phyloP scores from a whole-genome alignment of 1,140 invertebrate species.

The Sminthurinus signatus region DNA sequence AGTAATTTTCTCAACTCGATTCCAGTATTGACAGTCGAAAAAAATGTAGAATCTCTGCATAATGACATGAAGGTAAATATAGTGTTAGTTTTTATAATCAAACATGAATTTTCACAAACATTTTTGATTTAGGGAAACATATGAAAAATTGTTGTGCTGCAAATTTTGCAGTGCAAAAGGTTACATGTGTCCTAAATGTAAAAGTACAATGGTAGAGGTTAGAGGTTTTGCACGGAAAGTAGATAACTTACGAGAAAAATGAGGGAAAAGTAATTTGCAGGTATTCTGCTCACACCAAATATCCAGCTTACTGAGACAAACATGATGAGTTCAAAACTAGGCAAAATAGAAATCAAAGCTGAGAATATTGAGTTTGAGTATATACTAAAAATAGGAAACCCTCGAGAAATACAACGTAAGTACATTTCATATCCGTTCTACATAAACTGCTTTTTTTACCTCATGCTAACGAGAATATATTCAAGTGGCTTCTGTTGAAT shows the following conservation, averaged over 20 bases:
- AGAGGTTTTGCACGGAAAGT: not conserved
- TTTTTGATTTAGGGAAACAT: not conserved
- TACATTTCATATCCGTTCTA: too few relatives aligned
- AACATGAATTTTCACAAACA: not conserved
- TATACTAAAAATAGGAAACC: too few relatives aligned
- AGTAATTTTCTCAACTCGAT: not conserved
- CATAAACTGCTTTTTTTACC: too few relatives aligned
- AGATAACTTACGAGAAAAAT: conserved; percentile 6
- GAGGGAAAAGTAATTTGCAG: not conserved
- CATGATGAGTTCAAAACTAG: conserved; percentile 3
- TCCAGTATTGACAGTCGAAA: conserved; percentile 2
- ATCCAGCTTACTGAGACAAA: not conserved
- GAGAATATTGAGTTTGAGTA: too few relatives aligned
- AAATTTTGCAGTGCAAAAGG: not conserved
- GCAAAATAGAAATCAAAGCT: not conserved
- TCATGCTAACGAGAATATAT: too few relatives aligned
- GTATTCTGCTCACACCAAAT: conserved; percentile 1
- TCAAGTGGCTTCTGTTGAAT: too few relatives aligned
- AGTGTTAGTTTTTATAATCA: not conserved
- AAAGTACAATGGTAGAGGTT: not conserved
- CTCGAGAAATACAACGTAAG: too few relatives aligned
- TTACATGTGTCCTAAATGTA: not conserved
- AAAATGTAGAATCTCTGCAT: not conserved
- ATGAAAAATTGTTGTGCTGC: not conserved
- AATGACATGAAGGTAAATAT: not conserved